A percentile compares a stretch with the other conserved stretches of the same genome.
phyloP scores from a whole-genome alignment of 2,888 invertebrate genomes.

The Proisotoma minuta region DNA sequence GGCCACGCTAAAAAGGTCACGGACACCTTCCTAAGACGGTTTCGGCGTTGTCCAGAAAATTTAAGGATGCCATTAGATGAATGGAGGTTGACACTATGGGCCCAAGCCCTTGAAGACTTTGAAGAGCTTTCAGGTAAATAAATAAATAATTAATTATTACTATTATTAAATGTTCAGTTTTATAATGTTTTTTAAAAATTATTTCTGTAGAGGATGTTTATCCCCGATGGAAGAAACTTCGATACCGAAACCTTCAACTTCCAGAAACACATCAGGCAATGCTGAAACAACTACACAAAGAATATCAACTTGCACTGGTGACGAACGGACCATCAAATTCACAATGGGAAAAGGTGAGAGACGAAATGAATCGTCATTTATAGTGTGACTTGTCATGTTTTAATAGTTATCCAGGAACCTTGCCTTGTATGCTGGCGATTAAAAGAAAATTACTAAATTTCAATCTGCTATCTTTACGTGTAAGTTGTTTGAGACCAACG shows the following conservation, averaged over 20 bases:
- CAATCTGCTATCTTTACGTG: conserved; percentile 6
- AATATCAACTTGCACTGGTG: conserved; percentile 67
- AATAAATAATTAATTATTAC: neutral
- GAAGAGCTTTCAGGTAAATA: conserved; percentile 64
- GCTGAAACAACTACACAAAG: conserved; percentile 62
- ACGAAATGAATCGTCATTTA: conserved; percentile 1
- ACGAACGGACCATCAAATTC: conserved; percentile 81
- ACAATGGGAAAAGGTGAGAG: conserved; percentile 78
- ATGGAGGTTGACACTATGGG: conserved; percentile 75
- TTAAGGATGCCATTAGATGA: conserved; percentile 65
- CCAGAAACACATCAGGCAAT: conserved; percentile 65
- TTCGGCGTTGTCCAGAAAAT: conserved; percentile 77
- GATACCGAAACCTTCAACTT: conserved; percentile 70
- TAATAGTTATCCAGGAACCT: conserved; percentile 13
- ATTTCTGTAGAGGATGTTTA: conserved; percentile 60
- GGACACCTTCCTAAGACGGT: conserved; percentile 65
- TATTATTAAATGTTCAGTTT: neutral
- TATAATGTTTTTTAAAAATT: neutral
- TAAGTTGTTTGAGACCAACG: conserved; percentile 13
- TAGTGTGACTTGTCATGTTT: conserved; percentile 13
- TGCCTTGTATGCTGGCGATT: conserved; percentile 6
- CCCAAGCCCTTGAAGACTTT: conserved; percentile 67
- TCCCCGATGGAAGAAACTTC: conserved; percentile 70
- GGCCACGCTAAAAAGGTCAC: conserved; percentile 64
- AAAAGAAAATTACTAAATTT: conserved; percentile 9